phyloP scores from a whole-genome alignment of 1,140 invertebrate genomes.

The Halictus rubicundus region DNA sequence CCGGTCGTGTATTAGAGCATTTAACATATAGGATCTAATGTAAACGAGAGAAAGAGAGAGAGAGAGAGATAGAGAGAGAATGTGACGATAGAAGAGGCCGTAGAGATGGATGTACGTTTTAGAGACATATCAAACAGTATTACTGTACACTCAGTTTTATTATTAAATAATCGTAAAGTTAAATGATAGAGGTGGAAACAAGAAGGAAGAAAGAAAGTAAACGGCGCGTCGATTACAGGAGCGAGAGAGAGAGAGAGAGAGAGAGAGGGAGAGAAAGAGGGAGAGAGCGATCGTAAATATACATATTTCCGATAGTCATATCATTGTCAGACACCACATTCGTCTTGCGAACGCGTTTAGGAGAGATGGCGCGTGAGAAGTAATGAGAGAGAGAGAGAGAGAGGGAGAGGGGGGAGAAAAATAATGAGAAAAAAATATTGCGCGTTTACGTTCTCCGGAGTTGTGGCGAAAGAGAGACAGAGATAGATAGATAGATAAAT shows the following conservation, averaged over 20 bases:
- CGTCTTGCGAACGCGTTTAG: neutral
- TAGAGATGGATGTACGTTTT: constrained; percentile 67
- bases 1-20: constrained; percentile 46
- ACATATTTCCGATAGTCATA: constrained; percentile 74
- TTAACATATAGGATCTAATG: constrained; percentile 63
- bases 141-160: constrained; percentile 76
- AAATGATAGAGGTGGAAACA: constrained; percentile 3
- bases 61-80: neutral
- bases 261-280: neutral
- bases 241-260: neutral
- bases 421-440: neutral
- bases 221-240: neutral
- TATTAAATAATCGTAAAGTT: constrained; percentile 62
- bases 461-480: neutral
- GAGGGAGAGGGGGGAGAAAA: too few relatives aligned
- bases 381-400: too few relatives aligned
- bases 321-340: constrained; percentile 67
- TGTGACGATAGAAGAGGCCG: constrained; percentile 23
- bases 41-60: constrained; percentile 46
- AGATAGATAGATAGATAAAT: neutral
- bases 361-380: neutral
- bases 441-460: neutral
- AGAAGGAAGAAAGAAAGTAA: constrained; percentile 1
- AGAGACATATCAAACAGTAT: constrained; percentile 80
- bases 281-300: constrained; percentile 5